A percentile compares a stretch with the other conserved stretches of the same genome.
phyloP scores from a whole-genome alignment of 2,888 invertebrate genomes.

The Sarcophaga carnaria region DNA sequence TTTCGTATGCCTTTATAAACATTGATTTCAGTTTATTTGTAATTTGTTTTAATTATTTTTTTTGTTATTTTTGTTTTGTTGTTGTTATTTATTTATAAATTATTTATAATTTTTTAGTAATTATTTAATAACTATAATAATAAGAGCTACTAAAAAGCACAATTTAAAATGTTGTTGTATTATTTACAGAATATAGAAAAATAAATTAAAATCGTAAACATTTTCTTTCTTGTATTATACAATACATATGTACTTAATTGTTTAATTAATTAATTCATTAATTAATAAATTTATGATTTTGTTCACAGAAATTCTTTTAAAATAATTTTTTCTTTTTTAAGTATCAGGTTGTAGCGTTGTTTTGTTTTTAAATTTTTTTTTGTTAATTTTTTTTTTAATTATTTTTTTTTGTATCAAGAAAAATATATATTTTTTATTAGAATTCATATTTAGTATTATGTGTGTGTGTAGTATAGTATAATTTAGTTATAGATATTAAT shows the following conservation, averaged over 20 bases:
- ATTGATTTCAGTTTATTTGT: conserved; percentile 33
- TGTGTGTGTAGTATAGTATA: neutral
- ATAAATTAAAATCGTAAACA: conserved; percentile 38
- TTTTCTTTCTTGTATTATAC: neutral
- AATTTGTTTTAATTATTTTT: neutral
- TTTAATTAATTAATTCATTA: conserved; percentile 5
- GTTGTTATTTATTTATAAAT: conserved; percentile 16
- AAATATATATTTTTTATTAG: conserved; percentile 4
- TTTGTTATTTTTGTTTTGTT: neutral
- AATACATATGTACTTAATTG: neutral
- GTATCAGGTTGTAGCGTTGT: conserved; percentile 41
- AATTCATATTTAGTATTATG: neutral
- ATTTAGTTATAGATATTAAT: neutral
- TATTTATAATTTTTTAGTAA: neutral
- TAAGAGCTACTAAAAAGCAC: conserved; percentile 57
- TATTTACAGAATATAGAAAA: conserved; percentile 61
- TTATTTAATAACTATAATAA: conserved; percentile 28
- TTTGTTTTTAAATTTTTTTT: conserved; percentile 5
- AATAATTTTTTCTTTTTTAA: neutral
- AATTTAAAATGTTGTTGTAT: conserved; percentile 49
- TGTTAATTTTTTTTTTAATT: too few relatives aligned
- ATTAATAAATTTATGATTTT: too few relatives aligned
- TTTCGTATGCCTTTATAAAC: conserved; percentile 37
- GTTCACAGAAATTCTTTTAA: conserved; percentile 14
- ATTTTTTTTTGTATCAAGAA: neutral